A percentile compares a stretch with the other conserved stretches of the same genome.
These are phyloP conservation scores for Lagopus muta DNA, from an alignment of 2,113 vertebrate species.

Conservation along the genomic window DNA sequence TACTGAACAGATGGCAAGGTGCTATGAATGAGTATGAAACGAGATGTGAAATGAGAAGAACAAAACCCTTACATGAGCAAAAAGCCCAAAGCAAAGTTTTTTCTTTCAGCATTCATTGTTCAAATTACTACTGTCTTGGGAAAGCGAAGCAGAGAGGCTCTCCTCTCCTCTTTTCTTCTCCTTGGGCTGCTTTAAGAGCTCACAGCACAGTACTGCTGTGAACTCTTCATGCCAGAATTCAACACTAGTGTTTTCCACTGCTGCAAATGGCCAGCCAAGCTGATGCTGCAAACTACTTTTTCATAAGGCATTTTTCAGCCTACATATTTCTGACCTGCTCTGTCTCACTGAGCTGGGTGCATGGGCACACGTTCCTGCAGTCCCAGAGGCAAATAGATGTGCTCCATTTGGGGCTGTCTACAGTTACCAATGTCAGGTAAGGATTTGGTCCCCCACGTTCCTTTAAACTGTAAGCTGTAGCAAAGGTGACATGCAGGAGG, in stretches of 20 bases:
- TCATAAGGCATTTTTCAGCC: background rate
- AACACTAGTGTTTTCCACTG: background rate
- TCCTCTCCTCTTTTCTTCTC: background rate
- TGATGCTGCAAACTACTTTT: background rate
- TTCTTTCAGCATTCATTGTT: background rate
- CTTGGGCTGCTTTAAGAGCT: background rate
- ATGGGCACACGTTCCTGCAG: background rate
- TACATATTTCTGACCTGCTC: background rate
- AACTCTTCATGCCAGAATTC: background rate
- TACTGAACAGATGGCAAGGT: background rate
- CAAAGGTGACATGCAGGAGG: background rate
- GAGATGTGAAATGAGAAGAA: background rate
- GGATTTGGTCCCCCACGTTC: background rate
- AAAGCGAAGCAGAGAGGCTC: background rate
- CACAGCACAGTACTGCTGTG: background rate
- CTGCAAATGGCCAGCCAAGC: background rate
- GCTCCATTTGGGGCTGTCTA: background rate
- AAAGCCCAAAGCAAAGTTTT: background rate
- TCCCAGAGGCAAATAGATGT: background rate
- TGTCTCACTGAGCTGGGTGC: background rate
- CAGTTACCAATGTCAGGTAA: background rate
- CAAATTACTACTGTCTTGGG: background rate
- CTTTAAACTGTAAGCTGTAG: background rate
- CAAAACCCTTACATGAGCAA: background rate
- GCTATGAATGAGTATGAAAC: background rate